phyloP scores from a whole-genome alignment of 2,113 vertebrate genomes.

The Ameiurus melas region DNA sequence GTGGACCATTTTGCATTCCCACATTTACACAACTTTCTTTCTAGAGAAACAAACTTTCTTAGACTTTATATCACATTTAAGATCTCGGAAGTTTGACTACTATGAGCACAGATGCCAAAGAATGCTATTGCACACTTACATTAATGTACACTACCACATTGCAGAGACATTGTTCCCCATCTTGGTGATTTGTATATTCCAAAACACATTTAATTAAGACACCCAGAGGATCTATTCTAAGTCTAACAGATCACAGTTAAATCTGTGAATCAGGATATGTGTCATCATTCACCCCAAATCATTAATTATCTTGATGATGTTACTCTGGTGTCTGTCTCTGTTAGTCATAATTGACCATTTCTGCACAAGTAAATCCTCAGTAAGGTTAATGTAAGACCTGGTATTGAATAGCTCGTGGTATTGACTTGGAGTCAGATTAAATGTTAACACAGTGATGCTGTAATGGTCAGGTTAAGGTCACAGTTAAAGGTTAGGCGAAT shows the following conservation, averaged over 20 bases:
- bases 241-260: background rate
- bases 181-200: background rate
- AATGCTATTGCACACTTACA: background rate
- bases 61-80: background rate
- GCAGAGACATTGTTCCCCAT: background rate
- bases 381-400: conserved; percentile 30
- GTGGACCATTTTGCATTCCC: background rate
- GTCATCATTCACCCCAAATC: background rate
- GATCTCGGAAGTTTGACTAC: background rate
- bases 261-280: background rate
- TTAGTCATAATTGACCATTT: conserved; percentile 44
- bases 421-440: conserved; percentile 46
- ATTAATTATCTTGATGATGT: conserved; percentile 40
- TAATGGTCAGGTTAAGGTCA: conserved; percentile 39
- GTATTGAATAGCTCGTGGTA: conserved; percentile 23
- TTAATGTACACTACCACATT: background rate
- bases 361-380: conserved; percentile 42
- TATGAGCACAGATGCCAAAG: background rate
- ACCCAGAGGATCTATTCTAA: background rate
- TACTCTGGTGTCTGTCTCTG: conserved; percentile 26
- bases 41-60: background rate
- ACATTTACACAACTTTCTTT: background rate
- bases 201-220: background rate
- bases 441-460: conserved; percentile 40
- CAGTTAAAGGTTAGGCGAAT: conserved; percentile 47